Evolutionary conservation across 2,113 vertebrate genomes (phyloP), one percentile per base, ranked within the genome.

Genomic region (Clarias batrachus): DNA sequence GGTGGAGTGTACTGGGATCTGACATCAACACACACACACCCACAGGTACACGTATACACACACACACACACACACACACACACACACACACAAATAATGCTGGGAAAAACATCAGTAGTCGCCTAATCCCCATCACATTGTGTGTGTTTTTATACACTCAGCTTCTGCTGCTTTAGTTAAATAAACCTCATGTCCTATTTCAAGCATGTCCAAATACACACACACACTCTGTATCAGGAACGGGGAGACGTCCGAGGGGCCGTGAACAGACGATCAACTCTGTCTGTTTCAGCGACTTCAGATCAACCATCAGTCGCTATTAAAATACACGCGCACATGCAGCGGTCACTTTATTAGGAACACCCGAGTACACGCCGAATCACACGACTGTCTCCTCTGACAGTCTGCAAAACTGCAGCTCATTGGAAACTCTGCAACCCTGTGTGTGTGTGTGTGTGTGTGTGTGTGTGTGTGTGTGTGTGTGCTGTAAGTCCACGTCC

Each of bases 1-100:
- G 93, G 86, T 95, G 96, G 95, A 96, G 95, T 0, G 94, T 96
- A 11, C 82, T 96, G 91, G 96, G 96, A 16, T 81, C 94, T 0
- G 92, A 95, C 97, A 52, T 96, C 97, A 90, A 33, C 33, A 33
- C 33, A 33, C 33, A 33, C 33, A 33, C 33, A 33, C 33, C 1
- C 33, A 33, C 33, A 33, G 1, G 2, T 2, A 33, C 33, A 33
- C 33, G 2, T 2, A 33, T 2, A 33, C 33, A 33, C 33, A 33
- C 33, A 33, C 33, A 33, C 33, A 33, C 33, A 33, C 33, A 33
- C 33, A 33, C 33, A 33, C 33, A 33, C 33, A 33, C 33, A 33
- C 33, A 33, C 33, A 33, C 33, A 33, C 33, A 33, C n/a, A n/a
- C n/a, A n/a, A n/a, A n/a, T n/a, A n/a, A n/a, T n/a, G n/a, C n/a